Evolutionary conservation across 2,113 vertebrate species (phyloP).

Genomic region (Aldabrachelys gigantea): DNA sequence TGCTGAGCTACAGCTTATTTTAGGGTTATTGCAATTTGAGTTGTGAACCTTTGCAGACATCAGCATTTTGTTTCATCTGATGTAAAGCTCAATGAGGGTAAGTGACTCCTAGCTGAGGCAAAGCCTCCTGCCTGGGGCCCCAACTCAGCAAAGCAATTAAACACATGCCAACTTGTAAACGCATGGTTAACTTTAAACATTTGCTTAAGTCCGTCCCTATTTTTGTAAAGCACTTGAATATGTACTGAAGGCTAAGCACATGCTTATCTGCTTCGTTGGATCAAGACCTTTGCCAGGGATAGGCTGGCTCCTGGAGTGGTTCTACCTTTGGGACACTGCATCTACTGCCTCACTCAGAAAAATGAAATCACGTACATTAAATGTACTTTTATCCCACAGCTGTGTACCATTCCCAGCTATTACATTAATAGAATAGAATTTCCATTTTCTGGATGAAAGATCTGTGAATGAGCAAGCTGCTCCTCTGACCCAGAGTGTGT

Average conservation of each 20-base stretch:
- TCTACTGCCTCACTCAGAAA: not conserved
- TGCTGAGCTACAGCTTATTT: conserved; percentile 15
- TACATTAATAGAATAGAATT: not conserved
- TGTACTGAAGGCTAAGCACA: not conserved
- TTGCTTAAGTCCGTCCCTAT: not conserved
- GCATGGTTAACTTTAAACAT: not conserved
- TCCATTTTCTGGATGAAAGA: conserved; percentile 30
- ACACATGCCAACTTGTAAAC: not conserved
- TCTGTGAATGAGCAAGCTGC: conserved; percentile 29
- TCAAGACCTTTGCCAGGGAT: not conserved
- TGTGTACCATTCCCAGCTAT: conserved; percentile 43
- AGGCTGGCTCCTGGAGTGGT: not conserved
- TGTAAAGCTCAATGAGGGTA: not conserved
- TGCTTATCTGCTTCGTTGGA: not conserved
- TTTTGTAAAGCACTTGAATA: not conserved
- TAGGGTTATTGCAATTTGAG: conserved; percentile 8
- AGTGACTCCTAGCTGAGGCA: not conserved
- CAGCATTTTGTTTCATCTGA: not conserved
- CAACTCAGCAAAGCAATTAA: not conserved
- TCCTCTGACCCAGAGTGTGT: not conserved
- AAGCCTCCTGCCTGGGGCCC: not conserved
- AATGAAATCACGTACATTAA: conserved; percentile 49
- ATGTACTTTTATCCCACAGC: conserved; percentile 38
- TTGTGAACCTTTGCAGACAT: not conserved
- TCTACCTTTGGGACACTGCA: not conserved